phyloP scores from a whole-genome alignment of 2,113 vertebrate genomes.

The Prolemur simus region DNA sequence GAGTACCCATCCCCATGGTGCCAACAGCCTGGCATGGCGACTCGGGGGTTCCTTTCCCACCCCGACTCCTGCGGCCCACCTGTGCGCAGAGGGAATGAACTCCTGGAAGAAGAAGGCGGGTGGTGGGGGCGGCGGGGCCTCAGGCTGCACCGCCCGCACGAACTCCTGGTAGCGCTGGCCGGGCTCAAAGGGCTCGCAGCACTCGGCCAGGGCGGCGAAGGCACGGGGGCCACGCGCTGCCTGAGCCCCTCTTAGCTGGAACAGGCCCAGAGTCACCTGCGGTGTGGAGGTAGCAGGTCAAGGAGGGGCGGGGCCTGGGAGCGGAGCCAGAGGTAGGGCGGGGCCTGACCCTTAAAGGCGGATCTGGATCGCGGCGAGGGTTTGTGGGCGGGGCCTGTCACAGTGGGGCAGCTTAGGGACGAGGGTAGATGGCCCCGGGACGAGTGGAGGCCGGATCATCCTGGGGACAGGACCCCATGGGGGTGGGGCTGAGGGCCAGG shows the following conservation, averaged over 20 bases:
- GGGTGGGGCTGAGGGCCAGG: neutral
- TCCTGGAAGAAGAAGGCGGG: conserved; percentile 87
- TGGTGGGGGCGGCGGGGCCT: conserved; percentile 61
- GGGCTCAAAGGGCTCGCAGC: conserved; percentile 87
- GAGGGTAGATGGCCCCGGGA: neutral
- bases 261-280: conserved; percentile 93
- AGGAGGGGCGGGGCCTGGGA: neutral
- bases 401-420: neutral
- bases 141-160: conserved; percentile 80
- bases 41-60: neutral
- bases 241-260: conserved; percentile 87
- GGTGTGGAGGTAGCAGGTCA: fast-evolving
- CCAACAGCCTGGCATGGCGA: neutral
- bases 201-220: conserved; percentile 87
- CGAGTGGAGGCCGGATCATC: neutral
- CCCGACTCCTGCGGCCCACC: conserved; percentile 75
- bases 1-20: neutral
- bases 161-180: conserved; percentile 91
- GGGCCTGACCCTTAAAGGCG: neutral
- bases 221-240: conserved; percentile 85
- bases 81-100: conserved; percentile 77
- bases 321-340: neutral
- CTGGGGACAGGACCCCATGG: neutral
- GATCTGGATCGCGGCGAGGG: neutral
- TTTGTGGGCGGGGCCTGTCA: neutral